Evolutionary conservation across 2,113 vertebrate genomes (phyloP).

Genomic region (Odobenus rosmarus): DNA sequence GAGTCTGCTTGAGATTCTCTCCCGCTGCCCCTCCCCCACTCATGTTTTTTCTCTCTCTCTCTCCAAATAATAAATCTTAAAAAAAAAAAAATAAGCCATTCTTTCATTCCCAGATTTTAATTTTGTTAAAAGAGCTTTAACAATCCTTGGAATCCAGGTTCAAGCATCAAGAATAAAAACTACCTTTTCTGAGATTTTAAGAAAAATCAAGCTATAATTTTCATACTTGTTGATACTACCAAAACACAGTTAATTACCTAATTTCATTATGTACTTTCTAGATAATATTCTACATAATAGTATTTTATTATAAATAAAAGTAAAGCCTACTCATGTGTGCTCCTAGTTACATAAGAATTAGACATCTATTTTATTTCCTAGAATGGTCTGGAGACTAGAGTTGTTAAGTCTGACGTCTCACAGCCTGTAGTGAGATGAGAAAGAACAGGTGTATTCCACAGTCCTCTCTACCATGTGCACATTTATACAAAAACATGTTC

Average conservation of each 20-base stretch:
- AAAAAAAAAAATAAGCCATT: background rate
- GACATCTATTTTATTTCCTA: background rate
- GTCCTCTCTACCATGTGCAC: background rate
- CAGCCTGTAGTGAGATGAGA: background rate
- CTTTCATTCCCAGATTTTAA: background rate
- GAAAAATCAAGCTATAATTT: background rate
- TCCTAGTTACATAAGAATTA: background rate
- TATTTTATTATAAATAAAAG: background rate
- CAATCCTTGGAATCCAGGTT: background rate
- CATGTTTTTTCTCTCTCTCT: too few relatives aligned
- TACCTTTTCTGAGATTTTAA: background rate
- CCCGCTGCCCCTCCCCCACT: too few relatives aligned
- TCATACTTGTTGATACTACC: background rate
- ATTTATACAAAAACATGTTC: background rate
- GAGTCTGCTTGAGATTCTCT: too few relatives aligned
- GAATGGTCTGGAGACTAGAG: background rate
- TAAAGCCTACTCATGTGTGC: background rate
- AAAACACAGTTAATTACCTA: background rate
- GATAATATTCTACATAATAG: background rate
- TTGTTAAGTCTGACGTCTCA: background rate
- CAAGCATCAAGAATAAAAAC: background rate
- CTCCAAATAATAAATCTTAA: too few relatives aligned
- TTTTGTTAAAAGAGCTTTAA: background rate
- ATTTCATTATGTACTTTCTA: background rate
- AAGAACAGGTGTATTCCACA: background rate